Conservation (phyloP, 2,888 invertebrate genomes). For the Drosophila mimica region DNA sequence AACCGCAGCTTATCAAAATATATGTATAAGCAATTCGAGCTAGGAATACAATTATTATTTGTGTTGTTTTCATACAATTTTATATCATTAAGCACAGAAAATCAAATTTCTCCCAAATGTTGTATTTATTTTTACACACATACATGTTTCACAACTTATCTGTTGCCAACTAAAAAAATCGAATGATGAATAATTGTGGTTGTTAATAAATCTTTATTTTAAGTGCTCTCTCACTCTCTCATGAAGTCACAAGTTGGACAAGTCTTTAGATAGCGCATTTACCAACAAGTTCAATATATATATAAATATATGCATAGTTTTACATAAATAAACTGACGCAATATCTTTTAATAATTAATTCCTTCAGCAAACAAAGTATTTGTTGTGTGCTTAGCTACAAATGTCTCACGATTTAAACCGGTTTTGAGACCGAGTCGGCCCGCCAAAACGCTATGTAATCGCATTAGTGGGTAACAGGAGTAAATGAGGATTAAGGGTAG, state of each 20-base stretch:
- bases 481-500: background rate
- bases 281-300: background rate
- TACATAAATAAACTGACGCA: conserved; percentile 23
- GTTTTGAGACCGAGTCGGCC: conserved; percentile 26
- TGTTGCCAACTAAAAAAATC: background rate
- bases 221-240: background rate
- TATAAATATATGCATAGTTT: conserved; percentile 4
- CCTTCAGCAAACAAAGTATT: background rate
- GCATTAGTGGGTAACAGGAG: conserved; percentile 1
- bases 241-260: conserved; percentile 27
- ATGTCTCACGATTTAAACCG: conserved; percentile 22
- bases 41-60: background rate
- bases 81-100: background rate
- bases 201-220: background rate
- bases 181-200: background rate
- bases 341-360: conserved; percentile 14
- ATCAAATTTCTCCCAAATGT: background rate
- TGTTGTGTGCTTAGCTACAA: background rate
- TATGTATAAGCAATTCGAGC: background rate
- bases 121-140: background rate
- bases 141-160: background rate
- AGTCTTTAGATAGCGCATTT: background rate
- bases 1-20: background rate
- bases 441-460: conserved; percentile 41
- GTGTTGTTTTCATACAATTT: background rate